Percentiles rank a stretch among this genome's conserved stretches.
Conservation (phyloP, 2,888 invertebrate genomes). For the Caenorhabditis macrosperma region DNA sequence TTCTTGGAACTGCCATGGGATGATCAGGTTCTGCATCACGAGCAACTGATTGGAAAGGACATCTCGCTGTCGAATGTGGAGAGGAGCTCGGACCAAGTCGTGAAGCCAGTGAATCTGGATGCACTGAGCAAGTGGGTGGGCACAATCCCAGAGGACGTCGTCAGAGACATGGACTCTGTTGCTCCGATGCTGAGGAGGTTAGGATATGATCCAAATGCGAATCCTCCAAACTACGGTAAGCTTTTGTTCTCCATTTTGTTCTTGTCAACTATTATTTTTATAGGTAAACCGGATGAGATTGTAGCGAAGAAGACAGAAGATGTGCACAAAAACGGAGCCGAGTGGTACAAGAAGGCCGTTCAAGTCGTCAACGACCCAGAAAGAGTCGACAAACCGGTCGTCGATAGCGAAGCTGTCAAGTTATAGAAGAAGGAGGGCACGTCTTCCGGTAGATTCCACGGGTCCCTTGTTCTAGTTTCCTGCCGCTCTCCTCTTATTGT, state of each 20-base stretch:
- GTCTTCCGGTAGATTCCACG: not conserved
- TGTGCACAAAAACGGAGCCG: constrained; percentile 74
- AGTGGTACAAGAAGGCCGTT: constrained; percentile 78
- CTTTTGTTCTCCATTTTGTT: not conserved
- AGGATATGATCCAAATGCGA: constrained; percentile 92
- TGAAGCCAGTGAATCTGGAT: constrained; percentile 96
- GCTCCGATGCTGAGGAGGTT: constrained; percentile 79
- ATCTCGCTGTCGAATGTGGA: constrained; percentile 78
- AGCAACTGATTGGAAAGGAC: constrained; percentile 92
- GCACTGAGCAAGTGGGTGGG: constrained; percentile 86
- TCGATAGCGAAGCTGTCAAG: constrained; percentile 23
- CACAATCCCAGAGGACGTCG: constrained; percentile 87
- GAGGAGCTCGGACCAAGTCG: constrained; percentile 84
- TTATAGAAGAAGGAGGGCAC: not conserved
- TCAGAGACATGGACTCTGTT: constrained; percentile 83
- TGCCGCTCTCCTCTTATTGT: constrained; percentile 5
- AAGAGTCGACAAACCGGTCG: constrained; percentile 73
- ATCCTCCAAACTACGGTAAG: constrained; percentile 90
- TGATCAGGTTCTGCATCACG: constrained; percentile 95
- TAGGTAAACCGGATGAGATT: constrained; percentile 77
- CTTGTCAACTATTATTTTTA: not conserved
- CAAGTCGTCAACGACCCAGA: constrained; percentile 73
- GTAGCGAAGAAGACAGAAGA: constrained; percentile 78
- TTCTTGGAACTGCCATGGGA: constrained; percentile 96
- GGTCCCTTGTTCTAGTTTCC: constrained; percentile 29